Conservation (phyloP, 2,888 invertebrate species). For the Harmothoe impar region DNA sequence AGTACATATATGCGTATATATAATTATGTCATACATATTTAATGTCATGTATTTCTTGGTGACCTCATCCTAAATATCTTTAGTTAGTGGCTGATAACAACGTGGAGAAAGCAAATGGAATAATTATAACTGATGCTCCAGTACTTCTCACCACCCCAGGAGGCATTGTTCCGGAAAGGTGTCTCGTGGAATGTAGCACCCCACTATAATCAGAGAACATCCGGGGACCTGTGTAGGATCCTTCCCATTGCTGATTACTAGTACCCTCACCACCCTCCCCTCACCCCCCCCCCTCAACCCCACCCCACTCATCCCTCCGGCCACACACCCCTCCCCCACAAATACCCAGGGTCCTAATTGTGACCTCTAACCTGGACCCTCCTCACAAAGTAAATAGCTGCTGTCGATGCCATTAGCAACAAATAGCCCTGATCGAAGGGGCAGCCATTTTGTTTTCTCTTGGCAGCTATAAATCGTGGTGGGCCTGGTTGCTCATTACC, state of each 20-base stretch:
- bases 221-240: slow-evolving; percentile 16
- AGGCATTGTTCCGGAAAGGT: slow-evolving; percentile 1
- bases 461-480: neutral
- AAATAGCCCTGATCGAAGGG: slow-evolving; percentile 19
- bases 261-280: no score
- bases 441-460: neutral
- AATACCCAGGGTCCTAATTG: neutral
- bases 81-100: no score
- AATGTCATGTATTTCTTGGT: no score
- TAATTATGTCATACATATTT: no score
- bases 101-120: no score
- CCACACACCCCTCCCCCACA: no score
- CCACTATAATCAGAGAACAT: neutral
- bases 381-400: neutral
- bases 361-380: neutral
- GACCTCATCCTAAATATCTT: no score
- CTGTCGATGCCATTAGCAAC: slow-evolving; percentile 28
- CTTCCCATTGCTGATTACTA: neutral
- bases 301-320: neutral
- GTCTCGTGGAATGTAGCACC: neutral
- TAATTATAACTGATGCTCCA: no score
- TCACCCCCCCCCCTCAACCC: neutral
- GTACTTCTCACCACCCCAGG: no score
- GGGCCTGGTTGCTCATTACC: neutral
- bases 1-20: no score